These are phyloP conservation scores for Cotesia congregata DNA, from an alignment of 2,888 invertebrate species.

Conservation along the genomic window DNA sequence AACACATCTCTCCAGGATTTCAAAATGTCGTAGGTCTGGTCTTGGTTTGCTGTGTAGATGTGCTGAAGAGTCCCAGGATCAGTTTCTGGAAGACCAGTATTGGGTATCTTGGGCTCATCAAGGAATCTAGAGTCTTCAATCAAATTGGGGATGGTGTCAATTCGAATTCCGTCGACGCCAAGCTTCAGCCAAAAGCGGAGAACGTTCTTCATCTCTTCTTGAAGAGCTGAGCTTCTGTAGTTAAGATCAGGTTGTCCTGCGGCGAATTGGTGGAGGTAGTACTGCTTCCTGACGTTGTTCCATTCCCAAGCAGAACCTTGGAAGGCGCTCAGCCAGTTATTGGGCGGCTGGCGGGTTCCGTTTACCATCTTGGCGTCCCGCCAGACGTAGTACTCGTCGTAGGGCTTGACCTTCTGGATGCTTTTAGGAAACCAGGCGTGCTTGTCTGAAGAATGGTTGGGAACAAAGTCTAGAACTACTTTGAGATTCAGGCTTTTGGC, in stretches of 20 bases:
- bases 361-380: conserved; percentile 72
- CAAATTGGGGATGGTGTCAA: conserved; percentile 69
- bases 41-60: conserved; percentile 64
- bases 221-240: conserved; percentile 72
- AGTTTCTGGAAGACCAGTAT: conserved; percentile 43
- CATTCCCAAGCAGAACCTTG: conserved; percentile 77
- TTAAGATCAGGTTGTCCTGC: conserved; percentile 78
- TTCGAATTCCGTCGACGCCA: conserved; percentile 76
- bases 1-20: conserved; percentile 74
- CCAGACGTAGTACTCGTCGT: conserved; percentile 85
- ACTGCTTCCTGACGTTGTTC: conserved; percentile 73
- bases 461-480: conserved; percentile 72
- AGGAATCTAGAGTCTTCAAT: conserved; percentile 56
- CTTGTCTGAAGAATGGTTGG: conserved; percentile 80
- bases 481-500: conserved; percentile 66
- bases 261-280: conserved; percentile 77
- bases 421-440: conserved; percentile 88
- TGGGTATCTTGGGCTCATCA: conserved; percentile 59
- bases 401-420: conserved; percentile 74
- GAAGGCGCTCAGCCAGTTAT: conserved; percentile 73
- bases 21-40: conserved; percentile 68
- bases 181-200: conserved; percentile 74
- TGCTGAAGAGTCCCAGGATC: conserved; percentile 65
- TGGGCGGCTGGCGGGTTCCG: conserved; percentile 67
- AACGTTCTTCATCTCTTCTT: conserved; percentile 72